Percentiles rank a stretch among this genome's conserved stretches.
Evolutionary conservation across 2,113 vertebrate genomes (phyloP).

Genomic region (Sebastes fasciatus): DNA sequence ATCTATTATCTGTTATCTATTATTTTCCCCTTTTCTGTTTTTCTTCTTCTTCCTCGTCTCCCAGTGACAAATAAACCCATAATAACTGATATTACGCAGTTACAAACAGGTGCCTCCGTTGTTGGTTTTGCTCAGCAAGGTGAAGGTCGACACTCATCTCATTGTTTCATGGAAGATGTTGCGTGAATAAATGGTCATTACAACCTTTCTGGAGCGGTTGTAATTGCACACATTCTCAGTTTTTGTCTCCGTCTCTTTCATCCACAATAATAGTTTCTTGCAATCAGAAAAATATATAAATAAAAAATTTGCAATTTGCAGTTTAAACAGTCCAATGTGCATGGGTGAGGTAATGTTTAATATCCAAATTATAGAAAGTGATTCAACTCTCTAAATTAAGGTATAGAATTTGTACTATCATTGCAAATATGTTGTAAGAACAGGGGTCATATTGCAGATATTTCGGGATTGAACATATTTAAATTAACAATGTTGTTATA

Average conservation of each 20-base stretch:
- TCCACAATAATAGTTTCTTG: background rate
- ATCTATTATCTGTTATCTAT: background rate
- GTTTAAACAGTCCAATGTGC: no score
- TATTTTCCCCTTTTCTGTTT: background rate
- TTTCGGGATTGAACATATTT: no score
- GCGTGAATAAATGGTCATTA: background rate
- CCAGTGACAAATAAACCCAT: background rate
- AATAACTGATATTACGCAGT: conserved; percentile 4
- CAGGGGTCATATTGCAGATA: no score
- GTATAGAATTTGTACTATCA: no score
- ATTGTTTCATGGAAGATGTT: background rate
- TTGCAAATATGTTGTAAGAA: no score
- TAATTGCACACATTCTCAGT: background rate
- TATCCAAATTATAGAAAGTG: background rate
- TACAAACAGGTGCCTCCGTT: conserved; percentile 8
- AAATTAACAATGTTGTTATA: no score
- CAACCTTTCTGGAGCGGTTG: background rate
- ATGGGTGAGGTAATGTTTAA: background rate
- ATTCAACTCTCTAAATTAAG: background rate
- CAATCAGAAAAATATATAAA: background rate
- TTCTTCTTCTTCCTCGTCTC: background rate
- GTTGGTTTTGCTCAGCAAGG: background rate
- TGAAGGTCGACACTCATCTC: background rate
- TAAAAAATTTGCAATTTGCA: background rate
- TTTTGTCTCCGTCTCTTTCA: background rate